Evolutionary conservation across 2,113 vertebrate species (phyloP).

Genomic region (Synodontis membranacea): DNA sequence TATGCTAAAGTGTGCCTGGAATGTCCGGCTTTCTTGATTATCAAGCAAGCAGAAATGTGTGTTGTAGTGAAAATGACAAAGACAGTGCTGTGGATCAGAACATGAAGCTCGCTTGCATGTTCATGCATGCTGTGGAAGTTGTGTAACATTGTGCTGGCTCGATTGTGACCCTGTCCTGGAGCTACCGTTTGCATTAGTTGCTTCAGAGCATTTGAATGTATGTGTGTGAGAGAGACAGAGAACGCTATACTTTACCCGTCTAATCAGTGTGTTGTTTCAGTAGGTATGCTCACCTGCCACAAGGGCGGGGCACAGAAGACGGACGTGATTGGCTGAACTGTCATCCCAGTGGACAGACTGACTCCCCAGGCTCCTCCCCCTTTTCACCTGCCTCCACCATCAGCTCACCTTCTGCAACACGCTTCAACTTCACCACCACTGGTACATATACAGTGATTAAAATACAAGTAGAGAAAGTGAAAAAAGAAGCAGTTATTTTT

Average conservation of each 20-base stretch:
- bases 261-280: slow-evolving; percentile 25
- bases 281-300: slow-evolving; percentile 82
- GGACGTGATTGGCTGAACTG: slow-evolving; percentile 85
- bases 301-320: slow-evolving; percentile 81
- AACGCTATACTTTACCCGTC: background rate
- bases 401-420: slow-evolving; percentile 81
- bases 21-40: background rate
- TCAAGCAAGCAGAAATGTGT: slow-evolving; percentile 1
- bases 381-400: slow-evolving; percentile 82
- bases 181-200: background rate
- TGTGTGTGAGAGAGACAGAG: background rate
- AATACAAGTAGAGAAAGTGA: background rate
- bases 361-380: slow-evolving; percentile 74
- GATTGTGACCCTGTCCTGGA: background rate
- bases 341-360: slow-evolving; percentile 84
- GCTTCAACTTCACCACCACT: slow-evolving; percentile 84
- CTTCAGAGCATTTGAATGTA: background rate
- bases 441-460: slow-evolving; percentile 68
- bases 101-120: background rate
- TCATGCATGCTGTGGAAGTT: slow-evolving; percentile 13
- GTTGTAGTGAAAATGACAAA: background rate
- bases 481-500: background rate
- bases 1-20: background rate
- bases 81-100: background rate
- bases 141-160: background rate